Evolutionary conservation across 2,113 vertebrate genomes (phyloP), one percentile per base, ranked within the genome.

Genomic region (Actenoides hombroni): DNA sequence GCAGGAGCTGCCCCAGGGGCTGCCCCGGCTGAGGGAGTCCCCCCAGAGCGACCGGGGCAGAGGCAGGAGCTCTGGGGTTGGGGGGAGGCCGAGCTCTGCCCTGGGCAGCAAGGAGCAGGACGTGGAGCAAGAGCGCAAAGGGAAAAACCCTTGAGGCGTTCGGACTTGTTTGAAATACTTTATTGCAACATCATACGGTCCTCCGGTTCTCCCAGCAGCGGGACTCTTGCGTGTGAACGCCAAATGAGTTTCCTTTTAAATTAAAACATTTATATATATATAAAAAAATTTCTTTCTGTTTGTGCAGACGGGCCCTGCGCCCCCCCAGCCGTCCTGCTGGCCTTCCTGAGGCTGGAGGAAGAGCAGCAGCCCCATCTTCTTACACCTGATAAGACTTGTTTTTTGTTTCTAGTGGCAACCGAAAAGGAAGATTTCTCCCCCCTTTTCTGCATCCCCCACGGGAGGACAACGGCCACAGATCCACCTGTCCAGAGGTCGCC

Each of bases 151-250:
- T 49, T 1, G 0, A 88, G 23, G 20, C 44, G 0, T 16, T 33
- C 4, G 3, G 2, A 13, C 14, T 92, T 33, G 21, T 96, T 95
- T 57, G 35, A 93, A 94, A 90, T 76, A 67, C 61, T 97, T 97
- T 96, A 97, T 97, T 97, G 96, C 90, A 96, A 95, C 92, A 19
- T 87, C 73, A 86, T 37, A 10, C 2, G 53, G 37, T 94, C 40
- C 82, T 92, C 57, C 35, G 59, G 49, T 75, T 93, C 56, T 83
- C 86, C 81, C 87, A 90, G 95, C 94, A 89, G 85, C 1, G 35
- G 71, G 71, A 90, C 78, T 57, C 46, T 5, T 8, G 65, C n/a
- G 1, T 81, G 60, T 49, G 92, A 96, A 88, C 68, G 80, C 56
- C 76, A 78, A 88, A 91, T 83, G 53, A 78, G 23, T 92, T 93